phyloP scores from a whole-genome alignment of 1,140 invertebrate genomes.

The Saxidomus purpurata region DNA sequence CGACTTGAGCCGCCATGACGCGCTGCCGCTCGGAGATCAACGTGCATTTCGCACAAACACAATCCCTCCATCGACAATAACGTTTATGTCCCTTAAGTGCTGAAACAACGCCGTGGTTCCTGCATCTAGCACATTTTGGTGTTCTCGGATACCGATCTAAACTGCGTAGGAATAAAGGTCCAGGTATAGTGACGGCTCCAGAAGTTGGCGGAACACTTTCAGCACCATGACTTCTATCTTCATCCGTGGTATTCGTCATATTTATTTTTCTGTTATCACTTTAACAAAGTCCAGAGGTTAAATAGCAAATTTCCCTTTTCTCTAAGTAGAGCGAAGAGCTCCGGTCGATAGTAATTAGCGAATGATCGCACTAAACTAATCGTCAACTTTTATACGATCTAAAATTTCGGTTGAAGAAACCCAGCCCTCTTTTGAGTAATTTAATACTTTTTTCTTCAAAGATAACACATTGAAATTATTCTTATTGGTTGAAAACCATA shows the following conservation, averaged over 20 bases:
- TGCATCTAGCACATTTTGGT: conserved; percentile 63
- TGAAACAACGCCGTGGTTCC: conserved; percentile 65
- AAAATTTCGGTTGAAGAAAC: not conserved
- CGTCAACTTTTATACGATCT: not conserved
- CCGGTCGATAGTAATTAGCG: not conserved
- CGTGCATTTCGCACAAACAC: conserved; percentile 61
- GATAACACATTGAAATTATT: not conserved
- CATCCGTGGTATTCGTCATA: not conserved
- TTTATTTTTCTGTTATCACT: not conserved
- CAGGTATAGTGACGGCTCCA: conserved; percentile 1
- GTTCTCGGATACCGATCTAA: conserved; percentile 58
- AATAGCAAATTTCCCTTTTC: not conserved
- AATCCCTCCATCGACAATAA: conserved; percentile 63
- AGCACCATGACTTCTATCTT: not conserved
- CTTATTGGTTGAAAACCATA: not conserved
- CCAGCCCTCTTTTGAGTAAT: conserved; percentile 4
- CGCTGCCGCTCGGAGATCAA: conserved; percentile 60
- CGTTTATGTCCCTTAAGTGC: conserved; percentile 66
- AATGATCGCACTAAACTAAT: not conserved
- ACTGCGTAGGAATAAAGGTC: conserved; percentile 38
- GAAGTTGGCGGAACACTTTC: not conserved
- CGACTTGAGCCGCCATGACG: conserved; percentile 67
- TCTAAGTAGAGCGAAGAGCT: not conserved
- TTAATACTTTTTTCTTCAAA: not conserved
- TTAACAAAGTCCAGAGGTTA: not conserved